These are phyloP conservation scores for Pseudorhombus dupliciocellatus DNA, from an alignment of 2,113 vertebrate genomes.

Conservation along the genomic window DNA sequence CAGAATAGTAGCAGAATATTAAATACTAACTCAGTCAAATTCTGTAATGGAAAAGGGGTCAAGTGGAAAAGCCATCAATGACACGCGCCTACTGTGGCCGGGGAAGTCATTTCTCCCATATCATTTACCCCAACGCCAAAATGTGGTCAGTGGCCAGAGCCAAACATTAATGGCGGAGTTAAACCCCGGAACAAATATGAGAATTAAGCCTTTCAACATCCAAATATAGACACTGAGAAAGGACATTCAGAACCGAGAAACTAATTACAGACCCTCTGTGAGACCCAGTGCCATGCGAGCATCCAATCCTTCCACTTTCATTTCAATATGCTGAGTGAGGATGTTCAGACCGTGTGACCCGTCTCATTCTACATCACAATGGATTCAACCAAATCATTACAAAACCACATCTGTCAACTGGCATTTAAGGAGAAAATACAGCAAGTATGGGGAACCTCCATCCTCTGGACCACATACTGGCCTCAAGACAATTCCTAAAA, in stretches of 20 bases:
- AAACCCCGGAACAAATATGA: slow-evolving; percentile 71
- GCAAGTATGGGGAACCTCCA: neutral
- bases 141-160: slow-evolving; percentile 68
- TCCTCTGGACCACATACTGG: neutral
- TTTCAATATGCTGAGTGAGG: slow-evolving; percentile 32
- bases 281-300: slow-evolving; percentile 34
- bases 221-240: slow-evolving; percentile 64
- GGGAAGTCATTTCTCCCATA: slow-evolving; percentile 57
- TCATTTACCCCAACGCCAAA: slow-evolving; percentile 53
- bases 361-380: slow-evolving; percentile 40
- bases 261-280: slow-evolving; percentile 72
- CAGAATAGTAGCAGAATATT: slow-evolving; percentile 73
- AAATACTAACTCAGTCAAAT: slow-evolving; percentile 71
- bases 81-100: slow-evolving; percentile 42
- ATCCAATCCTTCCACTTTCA: slow-evolving; percentile 35
- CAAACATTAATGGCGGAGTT: slow-evolving; percentile 68
- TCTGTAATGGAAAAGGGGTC: slow-evolving; percentile 72
- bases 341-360: slow-evolving; percentile 2
- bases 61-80: slow-evolving; percentile 70
- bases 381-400: slow-evolving; percentile 18
- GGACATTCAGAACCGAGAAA: slow-evolving; percentile 59
- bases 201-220: slow-evolving; percentile 56
- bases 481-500: too few species aligned
- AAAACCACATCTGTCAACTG: too few species aligned
- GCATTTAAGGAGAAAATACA: slow-evolving; percentile 20